Conservation (phyloP, 2,113 vertebrate genomes). For the Fregetta grallaria region DNA sequence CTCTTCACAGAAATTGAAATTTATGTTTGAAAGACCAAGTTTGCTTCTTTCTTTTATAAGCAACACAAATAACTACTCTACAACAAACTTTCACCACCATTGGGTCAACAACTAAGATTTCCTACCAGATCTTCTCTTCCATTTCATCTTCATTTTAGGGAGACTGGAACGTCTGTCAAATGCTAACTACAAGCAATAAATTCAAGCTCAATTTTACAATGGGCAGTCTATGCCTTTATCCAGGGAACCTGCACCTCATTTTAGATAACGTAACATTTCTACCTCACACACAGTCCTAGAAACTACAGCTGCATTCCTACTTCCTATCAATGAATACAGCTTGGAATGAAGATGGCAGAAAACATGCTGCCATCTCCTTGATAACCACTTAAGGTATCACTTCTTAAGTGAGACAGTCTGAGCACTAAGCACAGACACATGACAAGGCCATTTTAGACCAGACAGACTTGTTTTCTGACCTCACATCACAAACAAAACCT, state of each 20-base stretch:
- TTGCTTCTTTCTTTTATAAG: neutral
- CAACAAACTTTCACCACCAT: neutral
- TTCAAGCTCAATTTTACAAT: neutral
- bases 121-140: neutral
- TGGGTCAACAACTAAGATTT: neutral
- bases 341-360: neutral
- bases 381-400: neutral
- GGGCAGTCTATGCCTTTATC: neutral
- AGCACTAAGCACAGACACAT: neutral
- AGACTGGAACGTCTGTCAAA: neutral
- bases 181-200: neutral
- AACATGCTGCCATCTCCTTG: neutral
- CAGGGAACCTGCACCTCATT: neutral
- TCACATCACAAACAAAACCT: neutral
- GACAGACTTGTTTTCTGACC: neutral
- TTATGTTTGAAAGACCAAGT: neutral
- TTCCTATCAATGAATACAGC: neutral
- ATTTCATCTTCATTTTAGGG: neutral
- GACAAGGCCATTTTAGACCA: neutral
- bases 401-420: neutral
- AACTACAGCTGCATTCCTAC: neutral
- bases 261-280: neutral
- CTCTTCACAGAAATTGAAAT: neutral
- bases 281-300: neutral
- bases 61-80: neutral